A percentile compares a stretch with the other conserved stretches of the same genome.
Conservation (phyloP, 1,140 invertebrate genomes). For the Mizuhopecten yessoensis region DNA sequence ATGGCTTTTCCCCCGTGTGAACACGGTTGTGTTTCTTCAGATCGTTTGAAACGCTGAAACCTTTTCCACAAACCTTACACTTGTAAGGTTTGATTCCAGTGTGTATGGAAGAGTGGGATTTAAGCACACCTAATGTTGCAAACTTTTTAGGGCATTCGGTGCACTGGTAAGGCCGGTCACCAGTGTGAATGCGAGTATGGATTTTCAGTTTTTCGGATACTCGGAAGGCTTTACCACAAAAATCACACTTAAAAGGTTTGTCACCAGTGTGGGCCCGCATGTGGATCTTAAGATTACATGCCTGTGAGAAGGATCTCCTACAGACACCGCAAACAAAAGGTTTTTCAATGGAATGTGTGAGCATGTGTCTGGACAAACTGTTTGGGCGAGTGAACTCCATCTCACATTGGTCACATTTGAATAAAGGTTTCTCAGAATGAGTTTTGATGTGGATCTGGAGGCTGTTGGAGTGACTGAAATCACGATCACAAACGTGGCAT, state of each 20-base stretch:
- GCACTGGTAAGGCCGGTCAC: slow-evolving; percentile 56
- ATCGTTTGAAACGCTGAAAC: neutral
- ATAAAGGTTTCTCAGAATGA: neutral
- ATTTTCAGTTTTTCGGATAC: slow-evolving; percentile 55
- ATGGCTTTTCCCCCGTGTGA: slow-evolving; percentile 42
- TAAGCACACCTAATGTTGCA: neutral
- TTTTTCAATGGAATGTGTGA: neutral
- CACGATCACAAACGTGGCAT: slow-evolving; percentile 49
- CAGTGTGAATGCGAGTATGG: slow-evolving; percentile 64
- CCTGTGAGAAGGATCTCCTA: neutral
- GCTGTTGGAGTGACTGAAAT: neutral
- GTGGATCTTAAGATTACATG: neutral
- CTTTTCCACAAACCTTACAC: slow-evolving; percentile 14
- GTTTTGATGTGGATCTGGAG: neutral
- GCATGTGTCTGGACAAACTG: neutral
- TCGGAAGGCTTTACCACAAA: slow-evolving; percentile 65
- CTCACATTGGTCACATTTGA: neutral
- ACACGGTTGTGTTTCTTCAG: slow-evolving; percentile 22
- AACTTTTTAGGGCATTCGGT: neutral
- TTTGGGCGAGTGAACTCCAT: neutral
- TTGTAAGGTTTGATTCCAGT: neutral
- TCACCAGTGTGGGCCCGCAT: neutral
- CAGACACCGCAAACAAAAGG: slow-evolving; percentile 23
- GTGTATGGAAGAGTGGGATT: neutral
- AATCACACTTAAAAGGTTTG: slow-evolving; percentile 68